These are phyloP conservation scores for Lamprologus speciosus DNA, from an alignment of 2,113 vertebrate species.

Conservation along the genomic window DNA sequence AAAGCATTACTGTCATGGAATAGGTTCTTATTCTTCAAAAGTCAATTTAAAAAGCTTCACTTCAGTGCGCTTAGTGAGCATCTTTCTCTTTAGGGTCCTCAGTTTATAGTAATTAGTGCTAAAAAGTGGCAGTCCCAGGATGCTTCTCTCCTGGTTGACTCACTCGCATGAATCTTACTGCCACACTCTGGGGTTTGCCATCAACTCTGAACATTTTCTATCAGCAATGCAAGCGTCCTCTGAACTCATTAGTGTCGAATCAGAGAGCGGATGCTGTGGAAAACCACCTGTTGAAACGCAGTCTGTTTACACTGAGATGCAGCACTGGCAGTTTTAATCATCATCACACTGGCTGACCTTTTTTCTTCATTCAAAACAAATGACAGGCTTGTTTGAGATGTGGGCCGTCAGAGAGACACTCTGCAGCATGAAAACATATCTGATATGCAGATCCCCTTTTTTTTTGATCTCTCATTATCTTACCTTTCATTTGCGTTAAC, in stretches of 20 bases:
- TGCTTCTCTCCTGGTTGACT: not conserved
- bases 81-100: not conserved
- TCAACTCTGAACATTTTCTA: constrained; percentile 30
- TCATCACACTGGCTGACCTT: not conserved
- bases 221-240: not conserved
- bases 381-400: not conserved
- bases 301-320: not conserved
- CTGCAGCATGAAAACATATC: not conserved
- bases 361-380: not conserved
- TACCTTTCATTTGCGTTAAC: constrained; percentile 72
- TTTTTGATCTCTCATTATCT: constrained; percentile 17
- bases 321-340: not conserved
- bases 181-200: not conserved
- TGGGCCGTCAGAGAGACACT: not conserved
- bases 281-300: constrained; percentile 60
- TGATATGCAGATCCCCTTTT: not conserved
- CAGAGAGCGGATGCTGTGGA: not conserved
- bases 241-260: constrained; percentile 34
- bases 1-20: not conserved
- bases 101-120: constrained; percentile 11
- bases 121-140: constrained; percentile 34
- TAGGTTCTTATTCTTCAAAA: not conserved
- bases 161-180: constrained; percentile 25
- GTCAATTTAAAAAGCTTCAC: not conserved
- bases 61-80: not conserved